Evolutionary conservation across 2,888 invertebrate genomes (phyloP).

Genomic region (Trichogramma evanescens): DNA sequence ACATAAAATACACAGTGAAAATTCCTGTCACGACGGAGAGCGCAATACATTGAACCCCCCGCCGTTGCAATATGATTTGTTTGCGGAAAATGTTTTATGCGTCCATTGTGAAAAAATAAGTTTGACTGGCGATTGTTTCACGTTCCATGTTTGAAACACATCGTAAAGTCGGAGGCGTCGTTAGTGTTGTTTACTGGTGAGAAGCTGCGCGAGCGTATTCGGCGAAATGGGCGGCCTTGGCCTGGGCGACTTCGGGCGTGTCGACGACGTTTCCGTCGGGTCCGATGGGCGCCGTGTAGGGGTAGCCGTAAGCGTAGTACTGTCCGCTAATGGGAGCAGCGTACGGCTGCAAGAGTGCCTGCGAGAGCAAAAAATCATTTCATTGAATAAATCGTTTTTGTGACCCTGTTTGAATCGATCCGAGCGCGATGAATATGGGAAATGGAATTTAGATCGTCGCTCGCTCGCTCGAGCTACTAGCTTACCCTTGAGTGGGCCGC

Average conservation of each 20-base stretch:
- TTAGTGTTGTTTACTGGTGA: neutral
- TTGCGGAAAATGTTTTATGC: too few species aligned
- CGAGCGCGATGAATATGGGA: too few species aligned
- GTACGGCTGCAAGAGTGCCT: constrained; percentile 27
- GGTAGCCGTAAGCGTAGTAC: constrained; percentile 34
- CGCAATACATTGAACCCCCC: too few species aligned
- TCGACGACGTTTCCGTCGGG: constrained; percentile 38
- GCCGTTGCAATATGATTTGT: too few species aligned
- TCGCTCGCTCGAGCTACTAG: neutral
- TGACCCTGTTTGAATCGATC: too few species aligned
- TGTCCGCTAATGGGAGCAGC: constrained; percentile 35
- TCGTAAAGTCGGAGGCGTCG: too few species aligned
- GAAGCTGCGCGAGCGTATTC: constrained; percentile 28
- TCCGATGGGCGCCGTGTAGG: constrained; percentile 34
- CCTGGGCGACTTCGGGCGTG: constrained; percentile 41
- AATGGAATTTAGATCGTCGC: neutral
- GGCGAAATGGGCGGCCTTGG: constrained; percentile 38
- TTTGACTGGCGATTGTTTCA: too few species aligned
- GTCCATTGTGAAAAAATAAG: too few species aligned
- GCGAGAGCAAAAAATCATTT: neutral
- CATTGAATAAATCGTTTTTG: neutral
- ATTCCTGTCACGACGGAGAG: too few species aligned
- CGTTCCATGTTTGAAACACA: too few species aligned
- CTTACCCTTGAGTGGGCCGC: constrained; percentile 31
- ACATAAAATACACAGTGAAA: too few species aligned